Conservation (phyloP, 1,140 invertebrate species). For the Atta colombica region DNA sequence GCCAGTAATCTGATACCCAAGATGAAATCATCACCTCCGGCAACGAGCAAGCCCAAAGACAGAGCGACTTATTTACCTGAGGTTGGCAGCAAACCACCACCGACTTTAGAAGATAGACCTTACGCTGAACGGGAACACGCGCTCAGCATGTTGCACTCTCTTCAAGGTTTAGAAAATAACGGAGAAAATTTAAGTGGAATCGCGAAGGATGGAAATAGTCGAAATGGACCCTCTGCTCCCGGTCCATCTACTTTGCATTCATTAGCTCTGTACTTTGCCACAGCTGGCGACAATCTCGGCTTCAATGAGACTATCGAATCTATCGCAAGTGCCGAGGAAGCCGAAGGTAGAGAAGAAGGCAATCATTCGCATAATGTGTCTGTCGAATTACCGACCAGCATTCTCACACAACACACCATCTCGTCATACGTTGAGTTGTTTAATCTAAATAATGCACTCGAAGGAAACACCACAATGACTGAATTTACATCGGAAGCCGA, state of each 20-base stretch:
- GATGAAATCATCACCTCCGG: constrained; percentile 66
- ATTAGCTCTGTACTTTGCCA: constrained; percentile 92
- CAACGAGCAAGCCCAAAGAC: constrained; percentile 49
- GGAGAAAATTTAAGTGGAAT: constrained; percentile 72
- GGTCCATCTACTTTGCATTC: constrained; percentile 92
- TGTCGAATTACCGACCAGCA: constrained; percentile 79
- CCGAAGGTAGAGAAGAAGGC: constrained; percentile 58
- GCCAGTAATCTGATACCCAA: constrained; percentile 72
- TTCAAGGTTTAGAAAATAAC: constrained; percentile 81
- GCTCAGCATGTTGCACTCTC: constrained; percentile 83
- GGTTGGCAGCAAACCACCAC: constrained; percentile 16
- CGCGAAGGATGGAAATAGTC: background rate
- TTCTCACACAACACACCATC: constrained; percentile 83
- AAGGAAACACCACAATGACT: constrained; percentile 82
- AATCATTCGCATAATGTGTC: constrained; percentile 63
- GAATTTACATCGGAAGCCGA: constrained; percentile 78
- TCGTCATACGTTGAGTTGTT: constrained; percentile 84
- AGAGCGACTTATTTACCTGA: constrained; percentile 81
- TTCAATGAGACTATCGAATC: constrained; percentile 81
- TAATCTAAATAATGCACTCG: constrained; percentile 83
- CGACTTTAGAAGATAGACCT: constrained; percentile 74
- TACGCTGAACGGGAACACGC: constrained; percentile 82
- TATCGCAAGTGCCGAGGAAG: constrained; percentile 74
- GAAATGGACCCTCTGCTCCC: constrained; percentile 81
- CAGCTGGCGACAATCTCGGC: constrained; percentile 89